These are phyloP conservation scores for Drosophila kanapiae DNA, from an alignment of 1,140 invertebrate species.

Conservation along the genomic window DNA sequence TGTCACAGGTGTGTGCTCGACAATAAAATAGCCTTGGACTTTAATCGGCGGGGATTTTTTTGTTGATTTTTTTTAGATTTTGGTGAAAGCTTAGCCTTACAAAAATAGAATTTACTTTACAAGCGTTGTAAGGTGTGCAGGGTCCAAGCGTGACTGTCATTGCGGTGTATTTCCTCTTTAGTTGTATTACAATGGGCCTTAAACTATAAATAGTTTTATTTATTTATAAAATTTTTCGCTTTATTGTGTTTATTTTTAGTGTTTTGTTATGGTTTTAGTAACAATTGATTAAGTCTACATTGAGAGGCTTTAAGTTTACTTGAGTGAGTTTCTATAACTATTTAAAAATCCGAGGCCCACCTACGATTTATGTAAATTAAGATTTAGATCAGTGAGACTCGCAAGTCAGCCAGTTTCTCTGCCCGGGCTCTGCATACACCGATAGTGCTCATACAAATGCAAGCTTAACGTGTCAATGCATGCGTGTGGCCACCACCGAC, in stretches of 20 bases:
- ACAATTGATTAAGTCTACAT: too few species aligned
- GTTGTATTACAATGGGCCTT: background rate
- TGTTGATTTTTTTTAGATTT: too few species aligned
- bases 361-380: background rate
- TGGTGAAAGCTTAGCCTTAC: slow-evolving; percentile 13
- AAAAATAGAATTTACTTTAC: slow-evolving; percentile 13
- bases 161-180: background rate
- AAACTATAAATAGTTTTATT: background rate
- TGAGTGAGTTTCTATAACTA: background rate
- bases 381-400: background rate
- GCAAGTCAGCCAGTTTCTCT: too few species aligned
- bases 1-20: background rate
- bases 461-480: too few species aligned
- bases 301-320: background rate
- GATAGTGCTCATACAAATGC: too few species aligned
- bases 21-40: slow-evolving; percentile 12
- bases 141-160: background rate
- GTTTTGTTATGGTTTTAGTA: background rate
- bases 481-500: too few species aligned
- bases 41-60: slow-evolving; percentile 5
- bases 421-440: too few species aligned
- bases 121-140: slow-evolving; percentile 3
- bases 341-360: background rate
- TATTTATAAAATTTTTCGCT: background rate
- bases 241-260: background rate